Evolutionary conservation across 2,113 vertebrate species (phyloP), one percentile per base, ranked within the genome.

Genomic region (Neopipo cinnamomea): DNA sequence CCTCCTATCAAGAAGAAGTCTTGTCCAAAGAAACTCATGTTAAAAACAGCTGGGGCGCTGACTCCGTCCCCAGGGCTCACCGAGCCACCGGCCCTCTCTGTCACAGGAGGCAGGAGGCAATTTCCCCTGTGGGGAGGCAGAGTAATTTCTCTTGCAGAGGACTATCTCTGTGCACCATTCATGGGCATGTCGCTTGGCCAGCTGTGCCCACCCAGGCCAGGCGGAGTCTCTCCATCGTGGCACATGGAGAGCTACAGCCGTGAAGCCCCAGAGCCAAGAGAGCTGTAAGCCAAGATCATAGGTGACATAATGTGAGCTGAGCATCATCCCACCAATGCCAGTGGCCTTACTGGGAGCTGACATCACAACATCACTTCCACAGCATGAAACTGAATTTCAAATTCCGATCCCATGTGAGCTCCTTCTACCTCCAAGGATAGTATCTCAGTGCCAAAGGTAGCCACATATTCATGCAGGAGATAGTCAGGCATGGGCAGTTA

Each of bases 11-110:
- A 63, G 50, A 72, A 79, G 73, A 17, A 79, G 14, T 13, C 25
- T 87, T 47, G 19, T 25, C 30, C 0, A 0, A 75, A 85, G 13
- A 81, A 88, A 80, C 4, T 19, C 0, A 0, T 25, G 6, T 33
- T 88, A 63, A 75, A 93, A 89, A 49, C 27, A 70, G 33, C 13
- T 1, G 3, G 33, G 33, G 21, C 2, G 2, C 15, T 16, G 68
- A 50, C 31, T 58, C 33, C 1, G 0, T 63, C 27, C 42, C 39
- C 23, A 61, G 59, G 66, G 23, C 53, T 89, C 22, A 5, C 33
- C n/a, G 28, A 58, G 41, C 35, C 22, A 79, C 58, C 58, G 88
- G 25, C n/a, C 31, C 46, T 73, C 55, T 17, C 63, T 1, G 0
- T 27, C 19, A 8, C 13, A 71, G 49, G 35, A 82, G 35, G n/a